Conservation (phyloP, 2,113 vertebrate species). For the Pomatorhinus ruficollis region DNA sequence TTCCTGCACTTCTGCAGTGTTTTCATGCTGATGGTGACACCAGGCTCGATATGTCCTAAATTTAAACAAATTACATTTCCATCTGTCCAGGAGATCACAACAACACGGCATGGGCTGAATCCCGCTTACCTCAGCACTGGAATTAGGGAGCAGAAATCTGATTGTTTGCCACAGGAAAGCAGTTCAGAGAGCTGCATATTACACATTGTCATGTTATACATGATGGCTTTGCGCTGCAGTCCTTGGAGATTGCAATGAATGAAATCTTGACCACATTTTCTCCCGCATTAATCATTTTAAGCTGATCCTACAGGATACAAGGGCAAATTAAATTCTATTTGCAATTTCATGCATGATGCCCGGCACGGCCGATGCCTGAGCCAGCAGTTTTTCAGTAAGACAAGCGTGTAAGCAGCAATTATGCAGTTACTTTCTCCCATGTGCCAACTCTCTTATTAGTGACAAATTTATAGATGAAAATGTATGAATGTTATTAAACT, state of each 20-base stretch:
- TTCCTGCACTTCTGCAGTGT: background rate
- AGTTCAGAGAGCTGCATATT: background rate
- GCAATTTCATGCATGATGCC: constrained; percentile 82
- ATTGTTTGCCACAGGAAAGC: constrained; percentile 35
- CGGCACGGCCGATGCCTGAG: constrained; percentile 40
- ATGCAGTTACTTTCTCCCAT: constrained; percentile 71
- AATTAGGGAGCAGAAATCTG: background rate
- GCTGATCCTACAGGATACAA: constrained; percentile 78
- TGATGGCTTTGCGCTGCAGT: constrained; percentile 40
- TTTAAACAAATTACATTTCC: background rate
- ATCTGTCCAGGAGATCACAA: background rate
- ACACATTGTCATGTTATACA: constrained; percentile 14
- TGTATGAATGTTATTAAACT: constrained; percentile 67
- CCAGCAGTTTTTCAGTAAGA: constrained; percentile 81
- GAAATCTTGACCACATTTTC: constrained; percentile 67
- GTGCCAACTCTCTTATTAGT: constrained; percentile 68
- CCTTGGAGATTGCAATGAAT: constrained; percentile 59
- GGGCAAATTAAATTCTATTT: constrained; percentile 84
- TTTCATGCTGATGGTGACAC: background rate
- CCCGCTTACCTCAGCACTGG: background rate
- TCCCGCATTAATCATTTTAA: constrained; percentile 77
- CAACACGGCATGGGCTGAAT: background rate
- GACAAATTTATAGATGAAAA: constrained; percentile 75
- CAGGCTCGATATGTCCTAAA: background rate
- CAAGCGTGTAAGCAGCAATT: constrained; percentile 79